Percentiles rank a stretch among this genome's conserved stretches.
These are phyloP conservation scores for Ictalurus punctatus DNA, from an alignment of 2,113 vertebrate species.

Conservation along the genomic window DNA sequence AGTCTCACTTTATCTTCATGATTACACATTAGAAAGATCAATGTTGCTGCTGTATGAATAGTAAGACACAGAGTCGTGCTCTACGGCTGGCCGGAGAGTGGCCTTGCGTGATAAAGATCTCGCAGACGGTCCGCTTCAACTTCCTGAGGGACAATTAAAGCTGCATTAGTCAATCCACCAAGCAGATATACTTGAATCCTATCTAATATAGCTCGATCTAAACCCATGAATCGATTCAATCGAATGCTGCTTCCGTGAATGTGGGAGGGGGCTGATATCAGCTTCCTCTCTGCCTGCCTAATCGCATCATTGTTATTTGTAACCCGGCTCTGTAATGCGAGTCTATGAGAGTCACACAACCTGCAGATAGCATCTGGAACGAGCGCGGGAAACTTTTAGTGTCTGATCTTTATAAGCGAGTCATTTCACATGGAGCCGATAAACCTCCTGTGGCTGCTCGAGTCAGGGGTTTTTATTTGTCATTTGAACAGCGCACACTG, in stretches of 20 bases:
- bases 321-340: conserved; percentile 9
- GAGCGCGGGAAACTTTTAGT: conserved; percentile 21
- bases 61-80: background rate
- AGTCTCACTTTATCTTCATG: background rate
- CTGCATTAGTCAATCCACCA: conserved; percentile 28
- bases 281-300: conserved; percentile 29
- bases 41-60: conserved; percentile 5
- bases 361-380: background rate
- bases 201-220: conserved; percentile 33
- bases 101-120: conserved; percentile 22
- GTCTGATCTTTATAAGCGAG: conserved; percentile 30
- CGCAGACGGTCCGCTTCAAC: conserved; percentile 18
- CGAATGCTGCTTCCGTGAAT: background rate
- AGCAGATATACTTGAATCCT: conserved; percentile 6
- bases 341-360: conserved; percentile 1
- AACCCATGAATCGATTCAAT: background rate
- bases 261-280: background rate
- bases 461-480: background rate
- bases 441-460: background rate
- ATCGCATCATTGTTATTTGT: conserved; percentile 35
- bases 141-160: conserved; percentile 40
- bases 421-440: conserved; percentile 13
- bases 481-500: background rate
- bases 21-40: conserved; percentile 20
- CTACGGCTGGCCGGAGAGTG: background rate